Percentiles rank a stretch among this genome's conserved stretches.
These are phyloP conservation scores for Clusia tigrina DNA, from an alignment of 2,888 invertebrate genomes.

Conservation along the genomic window DNA sequence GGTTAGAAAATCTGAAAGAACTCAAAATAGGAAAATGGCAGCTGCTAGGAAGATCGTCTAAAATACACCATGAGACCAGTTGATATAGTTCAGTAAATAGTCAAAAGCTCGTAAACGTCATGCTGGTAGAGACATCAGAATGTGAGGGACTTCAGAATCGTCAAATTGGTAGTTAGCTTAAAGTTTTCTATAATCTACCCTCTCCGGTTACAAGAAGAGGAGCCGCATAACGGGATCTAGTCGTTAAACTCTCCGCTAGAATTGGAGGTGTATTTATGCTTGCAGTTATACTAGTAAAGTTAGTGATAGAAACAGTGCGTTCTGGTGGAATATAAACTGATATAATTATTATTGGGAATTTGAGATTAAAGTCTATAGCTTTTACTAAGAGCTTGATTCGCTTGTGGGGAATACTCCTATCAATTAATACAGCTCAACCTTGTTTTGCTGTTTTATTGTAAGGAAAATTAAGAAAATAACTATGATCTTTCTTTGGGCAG, in stretches of 20 bases:
- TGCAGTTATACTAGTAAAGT: not conserved
- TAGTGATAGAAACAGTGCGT: not conserved
- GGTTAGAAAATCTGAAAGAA: not conserved
- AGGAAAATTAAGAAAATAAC: no score
- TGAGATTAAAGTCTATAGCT: not conserved
- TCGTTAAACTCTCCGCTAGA: not conserved
- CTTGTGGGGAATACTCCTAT: no score
- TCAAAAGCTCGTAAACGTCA: not conserved
- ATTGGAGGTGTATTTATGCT: not conserved
- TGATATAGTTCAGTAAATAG: not conserved
- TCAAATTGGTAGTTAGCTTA: not conserved
- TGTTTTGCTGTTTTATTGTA: no score
- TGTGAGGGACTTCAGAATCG: not conserved
- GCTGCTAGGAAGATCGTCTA: not conserved
- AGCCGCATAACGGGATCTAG: no score
- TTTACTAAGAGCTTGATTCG: no score
- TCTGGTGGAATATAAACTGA: not conserved
- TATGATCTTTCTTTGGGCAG: no score
- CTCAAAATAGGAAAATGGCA: not conserved
- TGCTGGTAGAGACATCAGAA: not conserved
- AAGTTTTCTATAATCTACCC: not conserved
- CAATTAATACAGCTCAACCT: no score
- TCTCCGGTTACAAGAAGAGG: not conserved
- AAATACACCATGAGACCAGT: no score
- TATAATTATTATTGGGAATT: not conserved